Percentiles rank a stretch among this genome's conserved stretches.
These are phyloP conservation scores for Pyrgus malvae DNA, from an alignment of 2,888 invertebrate species.

Conservation along the genomic window DNA sequence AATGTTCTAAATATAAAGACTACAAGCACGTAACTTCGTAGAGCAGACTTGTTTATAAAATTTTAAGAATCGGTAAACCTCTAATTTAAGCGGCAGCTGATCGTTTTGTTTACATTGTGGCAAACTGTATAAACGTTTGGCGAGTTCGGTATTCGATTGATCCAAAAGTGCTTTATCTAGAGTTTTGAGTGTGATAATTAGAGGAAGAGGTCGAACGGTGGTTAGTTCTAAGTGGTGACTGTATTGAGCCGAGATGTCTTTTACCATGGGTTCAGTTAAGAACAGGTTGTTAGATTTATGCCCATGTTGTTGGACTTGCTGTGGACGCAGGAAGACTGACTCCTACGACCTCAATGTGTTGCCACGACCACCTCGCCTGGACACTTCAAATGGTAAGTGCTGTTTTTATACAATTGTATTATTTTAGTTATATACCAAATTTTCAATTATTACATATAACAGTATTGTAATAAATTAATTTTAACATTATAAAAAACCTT, in stretches of 20 bases:
- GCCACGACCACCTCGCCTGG: slow-evolving; percentile 62
- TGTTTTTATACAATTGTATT: too few relatives aligned
- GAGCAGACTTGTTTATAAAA: slow-evolving; percentile 26
- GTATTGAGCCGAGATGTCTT: slow-evolving; percentile 18
- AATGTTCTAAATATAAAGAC: slow-evolving; percentile 11
- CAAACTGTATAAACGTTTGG: slow-evolving; percentile 47
- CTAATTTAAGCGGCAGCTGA: slow-evolving; percentile 48
- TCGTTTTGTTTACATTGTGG: slow-evolving; percentile 57
- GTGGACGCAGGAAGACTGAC: slow-evolving; percentile 46
- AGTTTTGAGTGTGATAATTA: slow-evolving; percentile 47
- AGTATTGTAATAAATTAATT: too few relatives aligned
- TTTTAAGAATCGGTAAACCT: slow-evolving; percentile 37
- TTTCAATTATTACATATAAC: too few relatives aligned
- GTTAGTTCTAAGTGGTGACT: slow-evolving; percentile 26
- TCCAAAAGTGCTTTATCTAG: slow-evolving; percentile 50
- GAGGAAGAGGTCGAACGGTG: slow-evolving; percentile 43
- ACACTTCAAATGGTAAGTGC: slow-evolving; percentile 60
- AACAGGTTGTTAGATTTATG: slow-evolving; percentile 57
- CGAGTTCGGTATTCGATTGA: slow-evolving; percentile 48
- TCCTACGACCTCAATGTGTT: slow-evolving; percentile 66
- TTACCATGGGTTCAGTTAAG: slow-evolving; percentile 61
- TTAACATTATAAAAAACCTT: too few relatives aligned
- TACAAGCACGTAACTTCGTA: background rate
- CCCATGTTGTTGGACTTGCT: slow-evolving; percentile 50
- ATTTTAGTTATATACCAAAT: too few relatives aligned